Base-by-base conservation (phyloP, 1,140 invertebrate genomes). In the Rhagoletis pomonella region DNA sequence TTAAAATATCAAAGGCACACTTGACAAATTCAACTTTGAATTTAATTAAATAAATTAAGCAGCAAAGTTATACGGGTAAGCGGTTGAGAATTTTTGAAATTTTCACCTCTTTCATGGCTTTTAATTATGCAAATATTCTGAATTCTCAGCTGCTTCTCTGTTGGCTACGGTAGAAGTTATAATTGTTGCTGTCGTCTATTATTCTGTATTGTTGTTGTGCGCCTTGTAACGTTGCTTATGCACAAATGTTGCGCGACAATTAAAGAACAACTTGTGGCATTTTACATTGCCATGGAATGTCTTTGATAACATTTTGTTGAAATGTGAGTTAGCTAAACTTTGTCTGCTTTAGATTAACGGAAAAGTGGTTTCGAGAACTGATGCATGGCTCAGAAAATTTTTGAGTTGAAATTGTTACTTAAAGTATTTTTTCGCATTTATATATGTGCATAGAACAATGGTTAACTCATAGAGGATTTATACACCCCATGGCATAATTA, bases 71-170 rank as follows among this genome's bases (percentile, higher is more conserved):
- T 14, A 47, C 17, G 39, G 0, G 10, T 29, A 42, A 1, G 39
- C 44, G 29, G 58, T 60, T 88, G 88, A 55, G 47, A 64, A 86
- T 64, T 60, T 67, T 86, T 89, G 86, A 88, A 77, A 69, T 87
- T 87, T 87, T 44, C 64, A 90, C 90, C 90, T 91, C 90, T 91
- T 81, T 81, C 73, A 81, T 81, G 59, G 42, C 87, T 47, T 91
- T 91, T 91, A 91, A 91, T 91, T 91, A 91, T 88, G 87, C 89
- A 91, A 90, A 91, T 91, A 89, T 87, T 91, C 87, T 81, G 89
- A 89, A 91, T 91, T 89, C 91, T 90, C 73, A 89, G 87, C 89
- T 89, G 90, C 88, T 62, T 42, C 50, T n/a, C 47, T 60, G 19
- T 58, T 42, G n/a, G 14, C 84, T 42, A 19, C 84, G 62, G 84